These are phyloP conservation scores for Apotomis capreana DNA, from an alignment of 2,888 invertebrate species.

Conservation along the genomic window DNA sequence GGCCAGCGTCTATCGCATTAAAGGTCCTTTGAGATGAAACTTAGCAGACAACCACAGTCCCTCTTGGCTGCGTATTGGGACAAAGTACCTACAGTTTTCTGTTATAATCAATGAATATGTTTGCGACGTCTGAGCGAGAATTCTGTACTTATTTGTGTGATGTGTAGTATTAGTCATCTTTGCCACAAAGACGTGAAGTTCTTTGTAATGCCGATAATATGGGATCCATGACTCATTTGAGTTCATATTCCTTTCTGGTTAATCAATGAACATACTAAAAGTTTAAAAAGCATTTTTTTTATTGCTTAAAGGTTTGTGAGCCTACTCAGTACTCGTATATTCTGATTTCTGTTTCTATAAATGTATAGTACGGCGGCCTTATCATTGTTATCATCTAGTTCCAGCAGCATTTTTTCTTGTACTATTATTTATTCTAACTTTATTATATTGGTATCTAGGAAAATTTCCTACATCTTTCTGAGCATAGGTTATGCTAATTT, in stretches of 20 bases:
- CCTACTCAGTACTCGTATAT: too few species aligned
- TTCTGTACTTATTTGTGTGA: neutral
- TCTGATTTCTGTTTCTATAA: too few species aligned
- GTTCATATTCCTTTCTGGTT: neutral
- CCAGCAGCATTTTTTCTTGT: too few species aligned
- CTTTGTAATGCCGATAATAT: conserved; percentile 5
- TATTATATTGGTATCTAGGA: too few species aligned
- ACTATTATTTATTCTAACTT: too few species aligned
- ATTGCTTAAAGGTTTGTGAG: too few species aligned
- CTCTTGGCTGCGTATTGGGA: neutral
- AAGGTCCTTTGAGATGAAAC: conserved; percentile 10
- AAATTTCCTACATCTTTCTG: too few species aligned
- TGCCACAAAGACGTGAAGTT: neutral
- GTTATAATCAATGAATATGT: neutral
- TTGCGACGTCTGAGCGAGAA: neutral
- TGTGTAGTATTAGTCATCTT: neutral
- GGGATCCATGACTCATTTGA: neutral
- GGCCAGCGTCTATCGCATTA: conserved; percentile 6
- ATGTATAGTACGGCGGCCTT: too few species aligned
- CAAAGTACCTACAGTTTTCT: neutral
- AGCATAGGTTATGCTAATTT: too few species aligned
- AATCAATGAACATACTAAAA: too few species aligned
- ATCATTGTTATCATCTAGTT: too few species aligned
- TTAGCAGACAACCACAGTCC: conserved; percentile 3
- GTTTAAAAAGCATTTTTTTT: too few species aligned